Percentiles rank a stretch among this genome's conserved stretches.
phyloP scores from a whole-genome alignment of 1,140 invertebrate genomes.

The Phymastichus coffea region DNA sequence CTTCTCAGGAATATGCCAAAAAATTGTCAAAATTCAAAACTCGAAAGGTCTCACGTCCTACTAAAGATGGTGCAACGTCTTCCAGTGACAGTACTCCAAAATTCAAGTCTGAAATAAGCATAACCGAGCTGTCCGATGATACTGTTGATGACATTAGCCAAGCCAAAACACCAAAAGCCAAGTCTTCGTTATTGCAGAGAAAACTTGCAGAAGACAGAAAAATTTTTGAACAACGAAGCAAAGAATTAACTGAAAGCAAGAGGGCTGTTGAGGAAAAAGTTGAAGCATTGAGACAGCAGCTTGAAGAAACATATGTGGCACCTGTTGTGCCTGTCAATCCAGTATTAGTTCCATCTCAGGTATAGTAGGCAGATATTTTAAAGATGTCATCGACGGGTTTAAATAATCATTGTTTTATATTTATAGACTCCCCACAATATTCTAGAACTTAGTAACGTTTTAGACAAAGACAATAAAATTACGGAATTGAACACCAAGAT shows the following conservation, averaged over 20 bases:
- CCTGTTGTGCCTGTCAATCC: constrained; percentile 36
- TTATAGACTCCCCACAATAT: constrained; percentile 37
- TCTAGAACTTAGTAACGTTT: constrained; percentile 37
- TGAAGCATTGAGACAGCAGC: constrained; percentile 50
- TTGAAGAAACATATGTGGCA: constrained; percentile 48
- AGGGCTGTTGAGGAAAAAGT: constrained; percentile 53
- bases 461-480: constrained; percentile 57
- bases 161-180: constrained; percentile 50
- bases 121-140: constrained; percentile 28
- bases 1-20: constrained; percentile 48
- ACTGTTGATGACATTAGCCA: constrained; percentile 46
- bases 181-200: constrained; percentile 50
- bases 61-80: constrained; percentile 38
- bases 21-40: constrained; percentile 53
- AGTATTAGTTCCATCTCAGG: constrained; percentile 39
- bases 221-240: constrained; percentile 51
- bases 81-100: constrained; percentile 36
- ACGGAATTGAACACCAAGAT: constrained; percentile 58
- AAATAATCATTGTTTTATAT: constrained; percentile 18
- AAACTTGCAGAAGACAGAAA: constrained; percentile 53
- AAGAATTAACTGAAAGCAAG: constrained; percentile 51
- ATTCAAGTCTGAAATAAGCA: constrained; percentile 30
- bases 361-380: constrained; percentile 25
- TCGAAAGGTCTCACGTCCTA: constrained; percentile 43
- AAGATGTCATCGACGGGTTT: neutral